Evolutionary conservation across 1,140 invertebrate genomes (phyloP).

Genomic region (Lepidurus apus): DNA sequence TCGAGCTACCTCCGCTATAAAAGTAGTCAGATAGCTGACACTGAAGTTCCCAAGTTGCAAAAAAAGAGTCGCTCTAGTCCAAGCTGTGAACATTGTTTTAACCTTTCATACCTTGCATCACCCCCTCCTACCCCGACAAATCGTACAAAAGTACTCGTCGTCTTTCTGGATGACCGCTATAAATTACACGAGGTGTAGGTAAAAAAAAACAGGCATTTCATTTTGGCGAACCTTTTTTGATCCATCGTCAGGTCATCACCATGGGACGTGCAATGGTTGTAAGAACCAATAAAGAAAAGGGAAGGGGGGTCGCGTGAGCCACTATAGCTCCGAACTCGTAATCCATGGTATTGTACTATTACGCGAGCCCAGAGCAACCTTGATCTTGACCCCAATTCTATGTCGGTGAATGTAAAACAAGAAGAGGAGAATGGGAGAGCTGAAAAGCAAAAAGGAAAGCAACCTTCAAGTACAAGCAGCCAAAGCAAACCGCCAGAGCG

Average conservation of each 20-base stretch:
- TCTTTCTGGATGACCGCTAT: background rate
- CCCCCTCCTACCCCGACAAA: background rate
- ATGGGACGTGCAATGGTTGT: background rate
- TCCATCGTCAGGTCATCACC: background rate
- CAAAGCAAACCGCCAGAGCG: background rate
- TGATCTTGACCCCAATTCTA: slow-evolving; percentile 18
- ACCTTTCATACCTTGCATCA: background rate
- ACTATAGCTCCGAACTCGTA: background rate
- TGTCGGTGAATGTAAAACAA: slow-evolving; percentile 19
- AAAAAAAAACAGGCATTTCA: background rate
- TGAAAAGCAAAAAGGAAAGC: slow-evolving; percentile 5
- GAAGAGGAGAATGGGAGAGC: slow-evolving; percentile 8
- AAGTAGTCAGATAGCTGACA: background rate
- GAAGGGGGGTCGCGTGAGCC: background rate
- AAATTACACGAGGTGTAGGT: background rate
- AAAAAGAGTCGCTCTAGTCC: background rate
- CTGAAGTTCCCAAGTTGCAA: background rate
- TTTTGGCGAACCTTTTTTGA: background rate
- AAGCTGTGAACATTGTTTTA: background rate
- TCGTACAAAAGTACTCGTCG: slow-evolving; percentile 3
- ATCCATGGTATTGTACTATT: slow-evolving; percentile 14
- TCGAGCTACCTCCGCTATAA: background rate
- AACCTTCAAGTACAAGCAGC: background rate
- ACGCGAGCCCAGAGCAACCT: slow-evolving; percentile 17
- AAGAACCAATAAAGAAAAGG: slow-evolving; percentile 3